These are phyloP conservation scores for Paramacrobiotus metropolitanus DNA, from an alignment of 1,140 invertebrate genomes.

Conservation along the genomic window DNA sequence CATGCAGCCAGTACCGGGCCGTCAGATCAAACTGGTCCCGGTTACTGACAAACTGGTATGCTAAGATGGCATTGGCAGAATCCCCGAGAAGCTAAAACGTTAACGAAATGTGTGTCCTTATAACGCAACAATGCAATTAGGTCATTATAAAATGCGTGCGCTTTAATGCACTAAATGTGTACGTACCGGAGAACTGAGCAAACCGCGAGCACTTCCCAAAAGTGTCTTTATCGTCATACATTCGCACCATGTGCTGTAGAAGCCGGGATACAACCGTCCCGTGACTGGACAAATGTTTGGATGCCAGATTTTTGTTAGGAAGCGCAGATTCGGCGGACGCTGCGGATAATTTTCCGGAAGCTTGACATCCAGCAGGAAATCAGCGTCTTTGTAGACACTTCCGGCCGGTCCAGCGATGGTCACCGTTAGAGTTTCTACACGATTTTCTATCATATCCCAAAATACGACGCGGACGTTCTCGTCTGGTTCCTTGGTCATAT, in stretches of 20 bases:
- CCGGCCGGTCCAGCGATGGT: conserved; percentile 46
- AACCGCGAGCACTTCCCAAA: too few relatives aligned
- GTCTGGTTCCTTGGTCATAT: too few relatives aligned
- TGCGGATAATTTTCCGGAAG: conserved; percentile 98
- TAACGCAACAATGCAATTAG: too few relatives aligned
- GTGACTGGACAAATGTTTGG: conserved; percentile 98
- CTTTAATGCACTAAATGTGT: too few relatives aligned
- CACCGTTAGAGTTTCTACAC: neutral
- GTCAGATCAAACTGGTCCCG: conserved; percentile 59
- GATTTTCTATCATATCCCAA: too few relatives aligned
- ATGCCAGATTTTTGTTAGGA: conserved; percentile 97
- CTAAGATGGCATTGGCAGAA: conserved; percentile 71
- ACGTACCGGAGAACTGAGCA: too few relatives aligned
- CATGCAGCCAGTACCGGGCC: conserved; percentile 77
- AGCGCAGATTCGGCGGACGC: conserved; percentile 85
- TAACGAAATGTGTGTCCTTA: conserved; percentile 3
- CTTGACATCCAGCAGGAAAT: conserved; percentile 79
- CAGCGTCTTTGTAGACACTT: conserved; percentile 86
- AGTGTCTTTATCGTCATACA: too few relatives aligned
- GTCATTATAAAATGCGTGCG: conserved; percentile 1
- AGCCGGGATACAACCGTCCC: conserved; percentile 94
- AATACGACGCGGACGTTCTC: too few relatives aligned
- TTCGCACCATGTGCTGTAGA: conserved; percentile 98
- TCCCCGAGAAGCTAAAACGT: conserved; percentile 12
- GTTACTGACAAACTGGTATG: conserved; percentile 77